phyloP scores from a whole-genome alignment of 2,888 invertebrate species.

The Cheilosia urbana region DNA sequence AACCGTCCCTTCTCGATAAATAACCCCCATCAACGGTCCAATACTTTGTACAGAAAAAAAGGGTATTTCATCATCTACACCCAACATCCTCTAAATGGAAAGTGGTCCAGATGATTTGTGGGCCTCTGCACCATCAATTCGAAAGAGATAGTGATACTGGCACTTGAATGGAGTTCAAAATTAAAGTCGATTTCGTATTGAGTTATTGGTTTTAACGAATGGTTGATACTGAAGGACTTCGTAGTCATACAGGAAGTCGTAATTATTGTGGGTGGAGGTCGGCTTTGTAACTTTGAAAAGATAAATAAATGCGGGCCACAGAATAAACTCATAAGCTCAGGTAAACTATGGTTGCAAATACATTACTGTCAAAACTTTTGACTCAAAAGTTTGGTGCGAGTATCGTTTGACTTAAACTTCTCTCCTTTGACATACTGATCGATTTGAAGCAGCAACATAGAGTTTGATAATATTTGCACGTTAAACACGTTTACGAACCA shows the following conservation, averaged over 20 bases:
- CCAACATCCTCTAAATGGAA: background rate
- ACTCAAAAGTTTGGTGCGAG: too few species aligned
- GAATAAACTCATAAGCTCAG: too few species aligned
- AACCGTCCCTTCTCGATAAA: background rate
- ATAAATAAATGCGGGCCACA: too few species aligned
- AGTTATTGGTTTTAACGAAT: background rate
- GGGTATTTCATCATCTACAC: background rate
- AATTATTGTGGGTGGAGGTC: background rate
- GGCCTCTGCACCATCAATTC: background rate
- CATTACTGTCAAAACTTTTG: too few species aligned
- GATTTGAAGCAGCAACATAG: too few species aligned
- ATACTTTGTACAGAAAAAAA: background rate
- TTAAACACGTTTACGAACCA: too few species aligned
- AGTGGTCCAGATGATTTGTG: background rate
- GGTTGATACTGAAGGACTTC: too few species aligned
- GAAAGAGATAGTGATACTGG: slow-evolving; percentile 4
- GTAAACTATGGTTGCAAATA: too few species aligned
- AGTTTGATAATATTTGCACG: too few species aligned
- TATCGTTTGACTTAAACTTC: too few species aligned
- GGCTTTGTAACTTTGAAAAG: too few species aligned
- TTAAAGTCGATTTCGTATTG: background rate
- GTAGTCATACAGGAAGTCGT: background rate
- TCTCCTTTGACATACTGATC: too few species aligned
- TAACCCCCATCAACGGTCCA: background rate
- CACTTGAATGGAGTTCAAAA: slow-evolving; percentile 1